These are phyloP conservation scores for Aradophagus sp. DNA, from an alignment of 1,140 invertebrate species.

Conservation along the genomic window DNA sequence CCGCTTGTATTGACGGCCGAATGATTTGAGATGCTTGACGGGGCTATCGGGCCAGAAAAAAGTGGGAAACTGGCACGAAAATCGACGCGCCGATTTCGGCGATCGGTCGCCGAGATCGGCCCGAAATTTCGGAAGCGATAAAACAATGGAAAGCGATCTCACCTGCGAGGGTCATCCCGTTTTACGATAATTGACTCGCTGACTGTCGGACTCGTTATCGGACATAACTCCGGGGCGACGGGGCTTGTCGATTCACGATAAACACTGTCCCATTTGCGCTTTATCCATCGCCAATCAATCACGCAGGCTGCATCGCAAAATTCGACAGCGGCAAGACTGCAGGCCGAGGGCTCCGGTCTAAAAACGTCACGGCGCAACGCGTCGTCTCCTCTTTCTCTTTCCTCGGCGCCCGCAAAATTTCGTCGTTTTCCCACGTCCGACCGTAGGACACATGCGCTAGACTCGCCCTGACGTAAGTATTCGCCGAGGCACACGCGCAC, in stretches of 20 bases:
- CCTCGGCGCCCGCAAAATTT: conserved; percentile 54
- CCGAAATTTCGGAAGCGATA: no score
- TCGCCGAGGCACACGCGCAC: conserved; percentile 34
- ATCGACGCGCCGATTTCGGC: no score
- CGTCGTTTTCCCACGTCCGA: conserved; percentile 62
- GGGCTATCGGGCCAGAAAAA: no score
- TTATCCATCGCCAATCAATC: conserved; percentile 30
- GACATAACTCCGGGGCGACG: no score
- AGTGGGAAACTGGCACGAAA: no score
- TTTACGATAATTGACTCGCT: no score
- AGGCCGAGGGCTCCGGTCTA: conserved; percentile 70
- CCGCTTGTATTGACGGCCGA: no score
- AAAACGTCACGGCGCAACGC: conserved; percentile 67
- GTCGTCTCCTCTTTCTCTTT: conserved; percentile 57
- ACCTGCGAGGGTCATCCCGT: conserved; percentile 72
- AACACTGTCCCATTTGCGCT: no score
- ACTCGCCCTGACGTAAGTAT: conserved; percentile 50
- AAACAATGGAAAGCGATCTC: conserved; percentile 16
- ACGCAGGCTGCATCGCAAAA: conserved; percentile 65
- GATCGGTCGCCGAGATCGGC: no score
- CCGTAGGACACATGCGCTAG: conserved; percentile 60
- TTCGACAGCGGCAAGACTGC: conserved; percentile 65
- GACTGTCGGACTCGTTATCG: no score
- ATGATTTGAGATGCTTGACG: no score
- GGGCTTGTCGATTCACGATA: no score